Evolutionary conservation across 2,888 invertebrate species (phyloP).

Genomic region (Oscheius myriophilus): DNA sequence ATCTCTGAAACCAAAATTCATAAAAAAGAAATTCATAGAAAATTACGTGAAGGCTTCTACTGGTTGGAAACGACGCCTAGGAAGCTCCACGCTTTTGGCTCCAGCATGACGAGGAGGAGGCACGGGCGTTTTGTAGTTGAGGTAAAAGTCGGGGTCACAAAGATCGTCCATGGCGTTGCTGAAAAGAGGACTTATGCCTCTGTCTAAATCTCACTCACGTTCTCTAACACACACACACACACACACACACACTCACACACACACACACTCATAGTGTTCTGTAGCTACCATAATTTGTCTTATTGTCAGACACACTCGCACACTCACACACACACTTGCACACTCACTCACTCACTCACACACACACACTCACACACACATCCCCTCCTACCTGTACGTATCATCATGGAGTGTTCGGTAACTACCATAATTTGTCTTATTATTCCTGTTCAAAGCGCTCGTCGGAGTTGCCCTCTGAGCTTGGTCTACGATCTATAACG

Average conservation of each 20-base stretch:
- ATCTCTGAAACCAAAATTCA: constrained; percentile 53
- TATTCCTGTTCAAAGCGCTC: constrained; percentile 40
- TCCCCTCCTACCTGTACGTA: constrained; percentile 39
- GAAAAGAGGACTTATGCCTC: constrained; percentile 25
- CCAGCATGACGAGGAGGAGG: constrained; percentile 47
- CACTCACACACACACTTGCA: no score
- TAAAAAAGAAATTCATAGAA: no score
- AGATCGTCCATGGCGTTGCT: constrained; percentile 69
- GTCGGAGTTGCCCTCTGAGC: constrained; percentile 55
- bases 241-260: neutral
- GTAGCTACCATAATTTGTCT: constrained; percentile 1
- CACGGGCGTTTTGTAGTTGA: constrained; percentile 54
- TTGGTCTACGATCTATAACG: constrained; percentile 56
- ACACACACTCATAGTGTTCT: constrained; percentile 25
- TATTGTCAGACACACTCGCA: neutral
- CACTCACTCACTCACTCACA: neutral
- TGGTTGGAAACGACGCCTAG: constrained; percentile 54
- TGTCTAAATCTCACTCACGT: neutral
- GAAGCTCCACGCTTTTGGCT: constrained; percentile 58
- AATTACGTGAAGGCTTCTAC: constrained; percentile 41
- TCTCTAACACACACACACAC: no score
- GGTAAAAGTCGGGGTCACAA: constrained; percentile 69
- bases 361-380: neutral
- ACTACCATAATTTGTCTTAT: constrained; percentile 47
- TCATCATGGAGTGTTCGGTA: constrained; percentile 53